phyloP scores from a whole-genome alignment of 1,140 invertebrate genomes.

The Macrobrachium nipponense region DNA sequence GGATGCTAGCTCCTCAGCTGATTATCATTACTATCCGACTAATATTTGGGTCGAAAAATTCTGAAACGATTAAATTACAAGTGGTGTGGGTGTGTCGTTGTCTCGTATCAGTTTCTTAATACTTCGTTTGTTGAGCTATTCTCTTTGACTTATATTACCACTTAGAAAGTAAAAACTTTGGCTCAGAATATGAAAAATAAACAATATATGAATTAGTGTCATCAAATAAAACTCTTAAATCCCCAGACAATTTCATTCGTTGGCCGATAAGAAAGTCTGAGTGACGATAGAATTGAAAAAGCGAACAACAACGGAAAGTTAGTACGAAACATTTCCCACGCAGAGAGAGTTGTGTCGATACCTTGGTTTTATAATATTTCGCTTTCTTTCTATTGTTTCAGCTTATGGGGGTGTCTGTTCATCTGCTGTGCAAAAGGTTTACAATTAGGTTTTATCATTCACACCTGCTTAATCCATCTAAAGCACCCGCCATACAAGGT shows the following conservation, averaged over 20 bases:
- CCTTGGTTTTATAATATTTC: constrained; percentile 61
- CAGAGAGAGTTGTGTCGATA: constrained; percentile 53
- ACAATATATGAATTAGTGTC: not conserved
- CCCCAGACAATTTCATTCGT: not conserved
- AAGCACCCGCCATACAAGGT: not conserved
- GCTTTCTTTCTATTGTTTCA: constrained; percentile 60
- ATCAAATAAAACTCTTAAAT: not conserved
- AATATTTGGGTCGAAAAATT: constrained; percentile 60
- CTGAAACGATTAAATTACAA: constrained; percentile 60
- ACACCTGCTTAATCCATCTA: not conserved
- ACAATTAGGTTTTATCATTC: no score
- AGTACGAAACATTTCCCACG: constrained; percentile 56
- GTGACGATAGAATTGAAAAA: no score
- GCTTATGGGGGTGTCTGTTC: not conserved
- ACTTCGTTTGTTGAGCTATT: constrained; percentile 14
- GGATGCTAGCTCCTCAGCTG: constrained; percentile 50
- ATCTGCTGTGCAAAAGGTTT: no score
- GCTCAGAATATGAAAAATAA: no score
- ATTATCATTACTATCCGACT: constrained; percentile 53
- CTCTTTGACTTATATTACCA: not conserved
- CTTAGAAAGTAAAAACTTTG: no score
- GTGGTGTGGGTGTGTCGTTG: constrained; percentile 40
- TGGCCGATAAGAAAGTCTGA: constrained; percentile 1
- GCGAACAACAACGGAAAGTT: constrained; percentile 5
- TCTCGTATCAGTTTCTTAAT: constrained; percentile 40